Evolutionary conservation across 1,140 invertebrate genomes (phyloP), one percentile per base, ranked within the genome.

Genomic region (Mycetomoellerius zeteki): DNA sequence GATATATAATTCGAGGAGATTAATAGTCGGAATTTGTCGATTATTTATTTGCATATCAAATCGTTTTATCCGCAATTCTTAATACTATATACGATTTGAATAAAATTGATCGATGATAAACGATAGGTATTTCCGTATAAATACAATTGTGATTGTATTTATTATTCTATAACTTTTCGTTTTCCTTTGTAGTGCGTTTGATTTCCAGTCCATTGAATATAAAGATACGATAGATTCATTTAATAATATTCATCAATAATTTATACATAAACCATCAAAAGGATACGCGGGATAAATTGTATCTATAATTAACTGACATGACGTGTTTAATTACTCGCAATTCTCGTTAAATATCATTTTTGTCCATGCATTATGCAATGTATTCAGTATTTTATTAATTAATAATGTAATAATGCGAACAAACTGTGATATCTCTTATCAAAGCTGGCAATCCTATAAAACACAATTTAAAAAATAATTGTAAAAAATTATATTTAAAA

Each of bases 291-390:
- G n/a, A 54, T 80, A 82, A 72, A 71, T 56, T 80, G 3, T 72
- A 33, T 24, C 69, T 73, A 30, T 82, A 82, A 82, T 82, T 82
- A 82, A 47, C 54, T 82, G 67, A 82, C 37, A 47, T 58, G 12
- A 60, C 24, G 33, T 60, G 54, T 47, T 73, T 58, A 58, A 82
- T 82, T 73, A 60, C 67, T 82, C 33, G 77, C 47, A 12, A 30
- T 72, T 82, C 67, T 82, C 80, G 37, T 82, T 82, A 73, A 82
- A 82, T 82, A 73, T 58, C 14, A 82, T 73, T 82, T 82, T 82
- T 73, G 37, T 54, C 21, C 19, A 30, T 30, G 67, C 21, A 72
- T 82, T 72, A 58, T 21, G 43, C 14, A 58, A n/a, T 65, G 12
- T 33, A 27, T 72, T n/a, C 37, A 58, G 16, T 73, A 73, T 60